These are phyloP conservation scores for Cylas formicarius DNA, from an alignment of 1,140 invertebrate genomes.

Conservation along the genomic window DNA sequence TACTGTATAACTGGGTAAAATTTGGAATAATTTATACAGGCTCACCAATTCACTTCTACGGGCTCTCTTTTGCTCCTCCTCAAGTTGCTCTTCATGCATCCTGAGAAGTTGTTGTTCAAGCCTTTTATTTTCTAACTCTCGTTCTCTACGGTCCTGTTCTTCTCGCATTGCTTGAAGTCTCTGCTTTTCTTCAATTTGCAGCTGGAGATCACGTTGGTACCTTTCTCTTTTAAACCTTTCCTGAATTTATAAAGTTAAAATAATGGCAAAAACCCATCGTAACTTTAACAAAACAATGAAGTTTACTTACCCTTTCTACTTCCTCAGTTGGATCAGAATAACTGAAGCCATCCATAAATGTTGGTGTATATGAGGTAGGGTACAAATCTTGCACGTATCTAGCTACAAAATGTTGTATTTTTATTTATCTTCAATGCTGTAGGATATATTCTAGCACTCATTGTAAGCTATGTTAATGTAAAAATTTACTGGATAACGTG, in stretches of 20 bases:
- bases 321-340: constrained; percentile 36
- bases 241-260: constrained; percentile 23
- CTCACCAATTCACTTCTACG: constrained; percentile 29
- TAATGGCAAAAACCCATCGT: constrained; percentile 1
- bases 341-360: constrained; percentile 37
- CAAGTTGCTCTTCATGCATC: constrained; percentile 45
- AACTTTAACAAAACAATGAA: constrained; percentile 2
- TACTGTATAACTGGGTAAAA: not conserved
- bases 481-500: too few species aligned
- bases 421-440: too few species aligned
- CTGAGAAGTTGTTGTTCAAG: constrained; percentile 48
- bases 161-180: constrained; percentile 33
- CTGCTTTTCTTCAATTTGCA: constrained; percentile 41
- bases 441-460: too few species aligned
- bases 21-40: constrained; percentile 1
- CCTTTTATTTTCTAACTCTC: constrained; percentile 48
- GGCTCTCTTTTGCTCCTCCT: constrained; percentile 38
- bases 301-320: constrained; percentile 32
- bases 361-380: constrained; percentile 31
- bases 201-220: constrained; percentile 37
- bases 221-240: constrained; percentile 38
- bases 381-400: constrained; percentile 32
- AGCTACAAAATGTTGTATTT: constrained; percentile 28
- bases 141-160: constrained; percentile 38
- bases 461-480: too few species aligned